These are phyloP conservation scores for Lithophane leautieri DNA, from an alignment of 2,888 invertebrate species.

Conservation along the genomic window DNA sequence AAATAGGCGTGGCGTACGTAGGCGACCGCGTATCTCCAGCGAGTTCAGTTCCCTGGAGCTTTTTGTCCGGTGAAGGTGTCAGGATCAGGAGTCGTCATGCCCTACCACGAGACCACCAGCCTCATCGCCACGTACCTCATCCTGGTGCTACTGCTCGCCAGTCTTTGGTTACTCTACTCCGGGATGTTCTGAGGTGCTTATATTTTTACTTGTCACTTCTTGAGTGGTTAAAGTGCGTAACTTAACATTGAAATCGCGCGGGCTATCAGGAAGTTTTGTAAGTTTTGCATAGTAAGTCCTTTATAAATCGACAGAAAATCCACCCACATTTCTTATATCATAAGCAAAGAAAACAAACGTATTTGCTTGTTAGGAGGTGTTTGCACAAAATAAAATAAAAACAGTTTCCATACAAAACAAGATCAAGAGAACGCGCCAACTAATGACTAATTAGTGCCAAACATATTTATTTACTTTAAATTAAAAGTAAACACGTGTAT, in stretches of 20 bases:
- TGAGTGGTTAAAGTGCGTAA: conserved; percentile 39
- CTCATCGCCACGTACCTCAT: conserved; percentile 93
- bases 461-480: conserved; percentile 28
- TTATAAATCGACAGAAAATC: background rate
- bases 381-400: conserved; percentile 23
- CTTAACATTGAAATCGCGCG: background rate
- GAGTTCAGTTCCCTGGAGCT: conserved; percentile 82
- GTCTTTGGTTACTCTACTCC: conserved; percentile 93
- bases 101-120: conserved; percentile 91
- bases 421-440: conserved; percentile 22
- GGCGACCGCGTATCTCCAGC: conserved; percentile 73
- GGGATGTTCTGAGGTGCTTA: conserved; percentile 90
- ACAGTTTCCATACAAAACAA: conserved; percentile 24
- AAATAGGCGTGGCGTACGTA: conserved; percentile 78
- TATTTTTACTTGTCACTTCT: conserved; percentile 34
- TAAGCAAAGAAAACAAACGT: conserved; percentile 7
- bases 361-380: conserved; percentile 1
- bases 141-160: conserved; percentile 91
- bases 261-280: background rate
- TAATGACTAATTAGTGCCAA: conserved; percentile 42
- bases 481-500: conserved; percentile 43
- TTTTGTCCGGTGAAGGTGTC: conserved; percentile 83
- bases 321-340: background rate
- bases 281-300: conserved; percentile 6
- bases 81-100: conserved; percentile 81